A percentile compares a stretch with the other conserved stretches of the same genome.
These are phyloP conservation scores for Fulmarus glacialis DNA, from an alignment of 2,113 vertebrate species.

Conservation along the genomic window DNA sequence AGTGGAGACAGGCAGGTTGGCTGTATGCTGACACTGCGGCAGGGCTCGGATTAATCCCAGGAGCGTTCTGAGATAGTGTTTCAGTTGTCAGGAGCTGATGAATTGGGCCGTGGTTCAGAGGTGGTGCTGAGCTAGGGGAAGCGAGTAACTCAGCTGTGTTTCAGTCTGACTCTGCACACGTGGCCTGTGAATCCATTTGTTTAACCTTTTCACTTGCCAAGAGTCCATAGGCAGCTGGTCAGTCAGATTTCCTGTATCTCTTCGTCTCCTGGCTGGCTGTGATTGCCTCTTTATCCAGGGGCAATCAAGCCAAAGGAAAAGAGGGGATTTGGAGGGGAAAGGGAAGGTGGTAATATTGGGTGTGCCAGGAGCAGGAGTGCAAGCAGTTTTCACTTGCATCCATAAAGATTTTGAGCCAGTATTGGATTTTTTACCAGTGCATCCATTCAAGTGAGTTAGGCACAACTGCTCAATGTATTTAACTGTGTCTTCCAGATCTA, in stretches of 20 bases:
- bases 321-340: neutral
- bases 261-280: neutral
- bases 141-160: neutral
- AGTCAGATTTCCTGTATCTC: neutral
- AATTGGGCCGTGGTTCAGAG: neutral
- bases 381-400: neutral
- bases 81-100: neutral
- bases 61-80: neutral
- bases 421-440: neutral
- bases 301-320: neutral
- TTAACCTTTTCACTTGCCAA: neutral
- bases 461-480: neutral
- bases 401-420: neutral
- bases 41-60: neutral
- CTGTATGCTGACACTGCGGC: neutral
- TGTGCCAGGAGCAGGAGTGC: neutral
- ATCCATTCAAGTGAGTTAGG: neutral
- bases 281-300: neutral
- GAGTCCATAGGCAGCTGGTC: neutral
- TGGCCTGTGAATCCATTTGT: neutral
- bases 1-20: neutral
- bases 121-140: neutral
- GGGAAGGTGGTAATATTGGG: neutral
- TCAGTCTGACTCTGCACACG: neutral
- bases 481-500: neutral